Conservation (phyloP, 2,113 vertebrate species). For the Halichoeres trimaculatus region DNA sequence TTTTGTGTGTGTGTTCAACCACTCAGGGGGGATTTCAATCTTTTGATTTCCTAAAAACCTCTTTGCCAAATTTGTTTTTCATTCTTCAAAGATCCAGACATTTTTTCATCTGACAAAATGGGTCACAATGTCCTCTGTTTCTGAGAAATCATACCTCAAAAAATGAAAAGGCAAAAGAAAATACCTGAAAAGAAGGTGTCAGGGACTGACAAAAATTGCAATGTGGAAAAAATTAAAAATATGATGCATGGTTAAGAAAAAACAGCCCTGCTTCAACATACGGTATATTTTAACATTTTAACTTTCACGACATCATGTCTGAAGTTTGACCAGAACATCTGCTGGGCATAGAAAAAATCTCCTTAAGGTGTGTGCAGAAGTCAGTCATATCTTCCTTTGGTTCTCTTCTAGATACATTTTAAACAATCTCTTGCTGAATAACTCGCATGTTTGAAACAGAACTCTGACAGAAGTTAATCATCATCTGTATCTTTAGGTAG, state of each 20-base stretch:
- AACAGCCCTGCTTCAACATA: too few relatives aligned
- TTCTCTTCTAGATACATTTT: too few relatives aligned
- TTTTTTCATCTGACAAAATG: neutral
- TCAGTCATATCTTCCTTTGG: too few relatives aligned
- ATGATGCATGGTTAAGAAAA: too few relatives aligned
- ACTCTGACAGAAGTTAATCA: neutral
- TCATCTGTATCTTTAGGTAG: neutral
- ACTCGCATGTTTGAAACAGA: too few relatives aligned
- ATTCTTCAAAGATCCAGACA: neutral
- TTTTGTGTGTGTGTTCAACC: neutral
- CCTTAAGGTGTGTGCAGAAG: too few relatives aligned
- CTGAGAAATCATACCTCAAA: neutral
- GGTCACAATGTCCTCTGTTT: neutral
- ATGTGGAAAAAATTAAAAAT: too few relatives aligned
- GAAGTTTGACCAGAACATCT: neutral
- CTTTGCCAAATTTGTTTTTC: neutral
- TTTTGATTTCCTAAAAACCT: neutral
- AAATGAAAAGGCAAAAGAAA: neutral
- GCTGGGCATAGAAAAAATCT: too few relatives aligned
- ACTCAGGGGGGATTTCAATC: neutral
- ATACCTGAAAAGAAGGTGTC: neutral
- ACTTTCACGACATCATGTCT: too few relatives aligned
- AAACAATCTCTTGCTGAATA: too few relatives aligned
- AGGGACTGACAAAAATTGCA: neutral
- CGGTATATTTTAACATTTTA: too few relatives aligned